Evolutionary conservation across 2,797 vertebrate genomes (phyloP).

Genomic region (Ispidina lecontei): DNA sequence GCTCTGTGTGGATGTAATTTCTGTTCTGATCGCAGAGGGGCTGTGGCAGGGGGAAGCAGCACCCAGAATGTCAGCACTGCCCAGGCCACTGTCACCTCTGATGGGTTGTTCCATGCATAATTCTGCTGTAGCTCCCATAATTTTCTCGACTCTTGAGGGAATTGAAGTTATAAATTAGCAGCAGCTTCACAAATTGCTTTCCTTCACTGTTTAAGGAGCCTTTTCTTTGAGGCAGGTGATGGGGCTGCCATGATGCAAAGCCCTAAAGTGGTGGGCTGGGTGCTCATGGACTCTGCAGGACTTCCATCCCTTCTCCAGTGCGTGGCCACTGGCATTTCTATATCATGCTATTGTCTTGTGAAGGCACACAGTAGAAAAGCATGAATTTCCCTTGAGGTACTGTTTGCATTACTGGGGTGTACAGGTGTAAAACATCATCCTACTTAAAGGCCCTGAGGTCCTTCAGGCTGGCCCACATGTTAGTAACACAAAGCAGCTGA

Average conservation of each 20-base stretch:
- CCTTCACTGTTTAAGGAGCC: rapidly evolving
- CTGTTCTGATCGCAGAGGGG: not conserved
- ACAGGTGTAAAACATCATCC: not conserved
- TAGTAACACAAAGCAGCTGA: not conserved
- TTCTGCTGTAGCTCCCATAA: not conserved
- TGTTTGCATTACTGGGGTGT: not conserved
- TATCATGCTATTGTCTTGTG: not conserved
- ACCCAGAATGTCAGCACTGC: rapidly evolving
- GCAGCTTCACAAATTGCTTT: not conserved
- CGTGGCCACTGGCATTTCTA: rapidly evolving
- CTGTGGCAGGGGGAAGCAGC: not conserved
- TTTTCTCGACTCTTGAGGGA: not conserved
- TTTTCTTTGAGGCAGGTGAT: not conserved
- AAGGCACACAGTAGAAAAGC: not conserved
- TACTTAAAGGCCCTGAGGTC: not conserved
- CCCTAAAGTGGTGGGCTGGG: rapidly evolving
- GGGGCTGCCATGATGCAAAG: not conserved
- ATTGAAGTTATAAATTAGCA: not conserved
- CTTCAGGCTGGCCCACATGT: rapidly evolving
- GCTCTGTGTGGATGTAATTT: not conserved
- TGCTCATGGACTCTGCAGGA: rapidly evolving
- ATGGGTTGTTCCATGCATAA: rapidly evolving
- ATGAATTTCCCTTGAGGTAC: not conserved
- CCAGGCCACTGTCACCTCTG: not conserved
- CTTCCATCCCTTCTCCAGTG: not conserved